Percentiles rank a stretch among this genome's conserved stretches.
phyloP scores from a whole-genome alignment of 2,888 invertebrate species.

The Cephus nigrinus region DNA sequence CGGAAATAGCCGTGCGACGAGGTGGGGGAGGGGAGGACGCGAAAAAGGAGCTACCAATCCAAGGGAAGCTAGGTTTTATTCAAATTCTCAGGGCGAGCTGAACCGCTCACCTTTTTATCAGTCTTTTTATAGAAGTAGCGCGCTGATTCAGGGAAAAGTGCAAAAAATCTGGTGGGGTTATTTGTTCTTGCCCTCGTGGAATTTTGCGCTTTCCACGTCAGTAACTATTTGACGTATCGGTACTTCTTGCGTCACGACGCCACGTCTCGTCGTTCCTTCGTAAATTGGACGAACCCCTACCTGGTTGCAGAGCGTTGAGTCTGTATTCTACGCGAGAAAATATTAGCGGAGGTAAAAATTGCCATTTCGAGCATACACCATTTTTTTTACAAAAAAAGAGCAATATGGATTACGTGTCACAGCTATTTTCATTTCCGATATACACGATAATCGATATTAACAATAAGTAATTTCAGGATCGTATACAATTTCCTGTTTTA shows the following conservation, averaged over 20 bases:
- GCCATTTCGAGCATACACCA: neutral
- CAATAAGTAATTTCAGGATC: neutral
- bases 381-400: neutral
- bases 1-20: neutral
- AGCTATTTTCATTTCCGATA: neutral
- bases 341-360: neutral
- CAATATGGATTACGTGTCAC: neutral
- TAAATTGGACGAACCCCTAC: neutral
- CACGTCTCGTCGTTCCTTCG: neutral
- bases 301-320: neutral
- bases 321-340: neutral
- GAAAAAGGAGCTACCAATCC: neutral
- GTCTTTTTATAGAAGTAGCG: neutral
- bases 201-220: neutral
- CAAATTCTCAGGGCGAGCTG: constrained; percentile 28
- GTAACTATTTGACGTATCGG: neutral
- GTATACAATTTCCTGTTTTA: neutral
- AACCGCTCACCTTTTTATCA: neutral
- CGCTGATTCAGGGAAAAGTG: constrained; percentile 2
- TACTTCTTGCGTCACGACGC: neutral
- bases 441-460: neutral
- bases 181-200: neutral
- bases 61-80: constrained; percentile 29
- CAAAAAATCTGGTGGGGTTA: neutral
- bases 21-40: neutral